phyloP scores from a whole-genome alignment of 2,888 invertebrate genomes.

The Aphodius granarius region DNA sequence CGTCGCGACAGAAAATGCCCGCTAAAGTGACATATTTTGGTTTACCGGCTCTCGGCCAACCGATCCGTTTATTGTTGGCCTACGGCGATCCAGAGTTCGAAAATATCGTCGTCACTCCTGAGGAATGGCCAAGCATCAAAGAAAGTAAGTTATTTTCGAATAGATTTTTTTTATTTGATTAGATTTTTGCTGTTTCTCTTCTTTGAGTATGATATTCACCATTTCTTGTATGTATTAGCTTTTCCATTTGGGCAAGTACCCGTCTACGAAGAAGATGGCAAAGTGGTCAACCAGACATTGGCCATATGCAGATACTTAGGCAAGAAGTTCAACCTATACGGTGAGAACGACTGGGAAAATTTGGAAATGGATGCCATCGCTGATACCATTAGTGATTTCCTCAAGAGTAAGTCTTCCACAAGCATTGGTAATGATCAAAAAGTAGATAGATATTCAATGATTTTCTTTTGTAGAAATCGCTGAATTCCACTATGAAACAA shows the following conservation, averaged over 20 bases:
- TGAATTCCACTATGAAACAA: constrained; percentile 58
- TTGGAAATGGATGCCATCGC: constrained; percentile 64
- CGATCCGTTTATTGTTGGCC: constrained; percentile 15
- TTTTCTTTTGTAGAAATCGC: constrained; percentile 52
- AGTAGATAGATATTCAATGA: not conserved
- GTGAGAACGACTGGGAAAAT: constrained; percentile 60
- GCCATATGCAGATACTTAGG: constrained; percentile 66
- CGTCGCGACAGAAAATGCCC: not conserved
- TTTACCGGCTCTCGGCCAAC: constrained; percentile 11
- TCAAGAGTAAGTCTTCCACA: not conserved
- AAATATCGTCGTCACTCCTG: not conserved
- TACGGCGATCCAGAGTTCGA: constrained; percentile 16
- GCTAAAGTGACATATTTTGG: constrained; percentile 7
- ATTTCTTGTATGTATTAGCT: constrained; percentile 43
- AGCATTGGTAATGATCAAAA: not conserved
- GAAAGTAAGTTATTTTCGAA: constrained; percentile 35
- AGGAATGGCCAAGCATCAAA: constrained; percentile 14
- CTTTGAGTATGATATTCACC: not conserved
- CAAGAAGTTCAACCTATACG: constrained; percentile 60
- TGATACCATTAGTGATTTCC: constrained; percentile 62
- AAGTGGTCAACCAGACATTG: constrained; percentile 60
- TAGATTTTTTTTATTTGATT: too few relatives aligned
- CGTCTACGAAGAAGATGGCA: constrained; percentile 64
- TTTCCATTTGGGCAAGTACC: constrained; percentile 68
- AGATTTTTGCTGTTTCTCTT: not conserved